Conservation (phyloP, 1,140 invertebrate genomes). For the Venustaconcha ellipsiformis region DNA sequence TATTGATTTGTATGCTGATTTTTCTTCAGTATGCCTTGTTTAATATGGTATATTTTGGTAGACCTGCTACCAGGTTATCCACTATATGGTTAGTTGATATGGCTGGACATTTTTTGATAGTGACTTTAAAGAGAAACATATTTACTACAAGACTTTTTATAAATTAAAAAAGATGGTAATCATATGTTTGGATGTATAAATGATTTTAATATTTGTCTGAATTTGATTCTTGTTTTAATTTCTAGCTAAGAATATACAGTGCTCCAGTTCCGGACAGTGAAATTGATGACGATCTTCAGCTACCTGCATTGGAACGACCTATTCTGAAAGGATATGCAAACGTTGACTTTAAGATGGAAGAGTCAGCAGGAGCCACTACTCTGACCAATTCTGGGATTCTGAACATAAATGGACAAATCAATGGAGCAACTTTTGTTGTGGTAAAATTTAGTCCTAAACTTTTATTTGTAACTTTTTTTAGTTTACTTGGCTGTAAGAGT, state of each 20-base stretch:
- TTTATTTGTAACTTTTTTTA: neutral
- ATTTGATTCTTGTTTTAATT: too few relatives aligned
- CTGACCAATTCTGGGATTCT: slow-evolving; percentile 10
- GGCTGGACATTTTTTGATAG: too few relatives aligned
- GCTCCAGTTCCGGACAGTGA: slow-evolving; percentile 19
- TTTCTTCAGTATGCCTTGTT: too few relatives aligned
- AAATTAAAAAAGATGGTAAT: too few relatives aligned
- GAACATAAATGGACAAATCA: neutral
- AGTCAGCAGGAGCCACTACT: slow-evolving; percentile 2
- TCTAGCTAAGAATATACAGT: slow-evolving; percentile 20
- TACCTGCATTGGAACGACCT: slow-evolving; percentile 14
- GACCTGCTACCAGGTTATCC: too few relatives aligned
- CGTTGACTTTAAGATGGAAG: slow-evolving; percentile 24
- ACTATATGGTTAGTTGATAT: too few relatives aligned
- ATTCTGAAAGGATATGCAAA: slow-evolving; percentile 7
- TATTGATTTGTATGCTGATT: too few relatives aligned
- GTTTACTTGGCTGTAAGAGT: neutral
- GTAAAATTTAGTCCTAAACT: neutral
- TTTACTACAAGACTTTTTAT: too few relatives aligned
- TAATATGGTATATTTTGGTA: too few relatives aligned
- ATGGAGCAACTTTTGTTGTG: slow-evolving; percentile 22
- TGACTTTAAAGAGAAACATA: too few relatives aligned
- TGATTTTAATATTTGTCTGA: too few relatives aligned
- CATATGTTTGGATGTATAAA: too few relatives aligned
- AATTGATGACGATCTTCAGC: slow-evolving; percentile 4